Evolutionary conservation across 2,888 invertebrate species (phyloP).

Genomic region (Fissipunctia ypsillon): DNA sequence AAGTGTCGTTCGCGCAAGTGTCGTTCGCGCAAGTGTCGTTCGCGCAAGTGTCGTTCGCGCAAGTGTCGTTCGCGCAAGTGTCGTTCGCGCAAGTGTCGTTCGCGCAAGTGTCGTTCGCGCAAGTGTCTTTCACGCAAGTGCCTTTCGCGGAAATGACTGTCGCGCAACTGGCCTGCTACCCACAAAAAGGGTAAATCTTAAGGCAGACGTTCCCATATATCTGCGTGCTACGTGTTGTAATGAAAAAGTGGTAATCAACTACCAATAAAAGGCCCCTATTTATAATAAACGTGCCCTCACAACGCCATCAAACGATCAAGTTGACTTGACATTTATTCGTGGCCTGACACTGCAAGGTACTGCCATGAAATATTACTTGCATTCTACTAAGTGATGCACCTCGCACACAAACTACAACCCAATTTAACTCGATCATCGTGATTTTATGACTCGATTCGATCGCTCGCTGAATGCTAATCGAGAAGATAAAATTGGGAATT

Average conservation of each 20-base stretch:
- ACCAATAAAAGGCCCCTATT: slow-evolving; percentile 16
- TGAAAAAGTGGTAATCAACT: slow-evolving; percentile 10
- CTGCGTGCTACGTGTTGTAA: slow-evolving; percentile 15
- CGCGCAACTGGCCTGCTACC: too few species aligned
- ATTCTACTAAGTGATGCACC: slow-evolving; percentile 35
- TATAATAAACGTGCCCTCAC: slow-evolving; percentile 25
- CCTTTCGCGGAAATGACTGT: too few species aligned
- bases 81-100: too few species aligned
- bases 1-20: too few species aligned
- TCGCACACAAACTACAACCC: slow-evolving; percentile 40
- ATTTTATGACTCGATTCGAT: slow-evolving; percentile 57
- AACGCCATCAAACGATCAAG: slow-evolving; percentile 37
- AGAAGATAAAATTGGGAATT: slow-evolving; percentile 26
- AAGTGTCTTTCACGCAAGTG: too few species aligned
- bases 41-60: too few species aligned
- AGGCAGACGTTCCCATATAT: background rate
- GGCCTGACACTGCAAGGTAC: slow-evolving; percentile 41
- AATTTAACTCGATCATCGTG: slow-evolving; percentile 50
- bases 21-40: too few species aligned
- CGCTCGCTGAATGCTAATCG: slow-evolving; percentile 52
- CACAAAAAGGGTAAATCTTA: background rate
- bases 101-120: too few species aligned
- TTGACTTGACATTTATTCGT: slow-evolving; percentile 47
- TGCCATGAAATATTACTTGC: slow-evolving; percentile 34
- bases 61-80: too few species aligned